Evolutionary conservation across 2,888 invertebrate species (phyloP), one percentile per base, ranked within the genome.

Genomic region (Cheilosia urbana): DNA sequence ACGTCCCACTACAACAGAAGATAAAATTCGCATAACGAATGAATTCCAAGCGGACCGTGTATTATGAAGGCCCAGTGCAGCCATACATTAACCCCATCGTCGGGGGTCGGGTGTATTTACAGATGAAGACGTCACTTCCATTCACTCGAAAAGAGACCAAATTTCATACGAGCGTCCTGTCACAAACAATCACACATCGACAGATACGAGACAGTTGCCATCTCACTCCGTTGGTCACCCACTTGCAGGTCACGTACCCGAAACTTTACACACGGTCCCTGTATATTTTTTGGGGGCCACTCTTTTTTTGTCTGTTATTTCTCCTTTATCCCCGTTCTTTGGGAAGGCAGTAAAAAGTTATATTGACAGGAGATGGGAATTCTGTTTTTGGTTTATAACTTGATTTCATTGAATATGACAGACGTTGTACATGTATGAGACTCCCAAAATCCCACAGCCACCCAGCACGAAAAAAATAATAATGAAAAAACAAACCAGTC

Each of bases 321-420:
- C 6, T 37, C 47, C 51, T 27, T 21, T 62, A 7, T 19, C 69
- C 45, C 30, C 47, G n/a, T 13, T 19, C 40, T 37, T 27, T 19
- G 27, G 51, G 49, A 53, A 21, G 53, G 53, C 62, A 63, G 72
- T 73, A 73, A 73, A 73, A 73, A 73, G 62, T 73, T 66, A 66
- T 76, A 81, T 81, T 71, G 81, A 76, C 81, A 81, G 71, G 65
- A 71, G 76, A 47, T 37, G 69, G 65, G 55, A 69, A 65, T 77
- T 45, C 66, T 62, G 30, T 72, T 78, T 55, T 60, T 78, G 66
- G 78, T 68, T 84, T 84, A 84, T 84, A 84, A 79, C 79, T 84
- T 84, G 79, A 84, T 84, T 84, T 84, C 79, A 84, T 84, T 84
- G 75, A 84, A 84, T 47, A 69, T 73, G 73, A 65, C 73, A 79